Percentiles rank a stretch among this genome's conserved stretches.
Conservation (phyloP, 2,888 invertebrate species). For the Caenorhabditis angaria region DNA sequence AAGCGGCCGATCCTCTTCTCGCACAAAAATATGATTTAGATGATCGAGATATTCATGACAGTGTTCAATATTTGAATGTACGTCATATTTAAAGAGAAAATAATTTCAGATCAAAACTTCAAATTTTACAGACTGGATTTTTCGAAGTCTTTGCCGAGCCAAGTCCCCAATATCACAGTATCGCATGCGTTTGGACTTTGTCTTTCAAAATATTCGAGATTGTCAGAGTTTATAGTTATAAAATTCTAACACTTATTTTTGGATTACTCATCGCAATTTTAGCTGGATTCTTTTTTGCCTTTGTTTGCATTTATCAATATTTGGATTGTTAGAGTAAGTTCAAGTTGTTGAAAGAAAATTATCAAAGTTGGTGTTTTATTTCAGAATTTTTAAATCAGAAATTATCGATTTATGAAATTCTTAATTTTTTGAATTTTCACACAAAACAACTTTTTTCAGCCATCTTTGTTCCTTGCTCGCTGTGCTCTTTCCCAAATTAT, state of each 20-base stretch:
- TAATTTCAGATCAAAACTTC: background rate
- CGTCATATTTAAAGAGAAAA: too few species aligned
- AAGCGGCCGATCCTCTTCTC: background rate
- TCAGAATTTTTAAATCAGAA: background rate
- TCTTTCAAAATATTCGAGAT: constrained; percentile 51
- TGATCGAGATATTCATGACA: background rate
- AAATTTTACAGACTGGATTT: constrained; percentile 40
- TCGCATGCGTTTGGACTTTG: constrained; percentile 52
- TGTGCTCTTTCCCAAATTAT: constrained; percentile 40
- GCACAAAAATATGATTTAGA: background rate
- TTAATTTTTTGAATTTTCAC: background rate
- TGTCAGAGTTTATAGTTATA: constrained; percentile 49
- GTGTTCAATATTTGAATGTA: background rate
- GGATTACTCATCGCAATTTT: constrained; percentile 47
- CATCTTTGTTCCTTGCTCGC: constrained; percentile 33
- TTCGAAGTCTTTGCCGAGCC: constrained; percentile 52
- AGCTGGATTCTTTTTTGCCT: constrained; percentile 48
- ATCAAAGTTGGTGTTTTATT: background rate
- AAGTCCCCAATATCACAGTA: constrained; percentile 43
- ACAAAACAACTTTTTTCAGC: constrained; percentile 23
- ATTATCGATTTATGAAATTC: background rate
- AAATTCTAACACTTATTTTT: constrained; percentile 47
- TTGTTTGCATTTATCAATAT: constrained; percentile 47
- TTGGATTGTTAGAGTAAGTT: constrained; percentile 42
- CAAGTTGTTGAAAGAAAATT: background rate